Evolutionary conservation across 2,888 invertebrate genomes (phyloP), one percentile per base, ranked within the genome.

Genomic region (Nemoura dubitans): DNA sequence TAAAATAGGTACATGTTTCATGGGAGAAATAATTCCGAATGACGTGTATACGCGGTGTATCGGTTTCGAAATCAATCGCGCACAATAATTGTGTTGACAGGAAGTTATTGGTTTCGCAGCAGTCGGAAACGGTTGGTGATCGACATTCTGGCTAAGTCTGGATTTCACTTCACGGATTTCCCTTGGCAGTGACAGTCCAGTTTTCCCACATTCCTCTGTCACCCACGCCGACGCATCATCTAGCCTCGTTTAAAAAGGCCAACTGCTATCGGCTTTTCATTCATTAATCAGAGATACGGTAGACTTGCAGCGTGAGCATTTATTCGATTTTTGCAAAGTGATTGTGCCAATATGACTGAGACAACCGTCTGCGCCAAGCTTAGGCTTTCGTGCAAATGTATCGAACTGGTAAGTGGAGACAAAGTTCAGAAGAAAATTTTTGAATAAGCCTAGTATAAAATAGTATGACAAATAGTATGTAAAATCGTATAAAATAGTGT

Each of bases 401-500:
- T 86, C 2, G 86, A 87, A 59, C 26, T 86, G 80, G 87, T 87
- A 80, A 83, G 87, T 86, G 26, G 25, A 29, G 16, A 36, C 5
- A 36, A 6, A 10, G 36, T 36, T 6, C 36, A 36, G n/a, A n/a
- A n/a, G n/a, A n/a, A n/a, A n/a, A n/a, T n/a, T n/a, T n/a, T n/a
- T n/a, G n/a, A n/a, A n/a, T n/a, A n/a, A n/a, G n/a, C n/a, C n/a
- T n/a, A n/a, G n/a, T n/a, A n/a, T n/a, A n/a, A n/a, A n/a, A n/a
- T n/a, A n/a, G n/a, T n/a, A n/a, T n/a, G n/a, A n/a, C n/a, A n/a
- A n/a, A n/a, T n/a, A n/a, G n/a, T n/a, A n/a, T n/a, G n/a, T n/a
- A n/a, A n/a, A n/a, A n/a, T n/a, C n/a, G n/a, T n/a, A n/a, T n/a
- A n/a, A n/a, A n/a, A n/a, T n/a, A n/a, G n/a, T n/a, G n/a, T n/a